These are phyloP conservation scores for Glomeris maerens DNA, from an alignment of 1,140 invertebrate species.

Conservation along the genomic window DNA sequence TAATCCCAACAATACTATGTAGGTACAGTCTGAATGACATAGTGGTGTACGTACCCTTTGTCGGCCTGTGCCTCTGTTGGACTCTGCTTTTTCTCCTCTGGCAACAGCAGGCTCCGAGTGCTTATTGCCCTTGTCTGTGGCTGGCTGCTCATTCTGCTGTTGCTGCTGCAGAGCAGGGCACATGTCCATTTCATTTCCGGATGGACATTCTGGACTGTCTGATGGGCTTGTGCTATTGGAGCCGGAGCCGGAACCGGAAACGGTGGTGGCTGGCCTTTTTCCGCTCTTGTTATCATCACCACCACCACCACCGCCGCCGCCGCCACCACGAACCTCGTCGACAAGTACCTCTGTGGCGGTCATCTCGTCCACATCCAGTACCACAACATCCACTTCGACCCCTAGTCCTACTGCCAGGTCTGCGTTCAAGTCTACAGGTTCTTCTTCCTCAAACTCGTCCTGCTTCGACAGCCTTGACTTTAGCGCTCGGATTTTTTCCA, in stretches of 20 bases:
- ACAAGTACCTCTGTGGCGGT: neutral
- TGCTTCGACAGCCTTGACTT: conserved; percentile 19
- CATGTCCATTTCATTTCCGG: neutral
- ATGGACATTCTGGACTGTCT: neutral
- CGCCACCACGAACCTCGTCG: neutral
- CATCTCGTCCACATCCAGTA: neutral
- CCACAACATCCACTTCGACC: neutral
- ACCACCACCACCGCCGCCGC: neutral
- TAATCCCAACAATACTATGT: too few relatives aligned
- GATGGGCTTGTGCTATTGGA: neutral
- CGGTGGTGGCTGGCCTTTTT: neutral
- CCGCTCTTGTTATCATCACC: neutral
- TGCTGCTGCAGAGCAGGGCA: neutral
- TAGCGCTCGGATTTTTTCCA: conserved; percentile 6
- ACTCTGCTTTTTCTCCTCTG: too few relatives aligned
- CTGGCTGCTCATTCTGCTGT: neutral
- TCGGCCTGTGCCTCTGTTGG: too few relatives aligned
- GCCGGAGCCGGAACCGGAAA: neutral
- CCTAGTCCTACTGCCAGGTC: conserved; percentile 5
- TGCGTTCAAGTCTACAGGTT: conserved; percentile 8
- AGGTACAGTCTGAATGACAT: too few relatives aligned
- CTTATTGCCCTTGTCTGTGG: neutral
- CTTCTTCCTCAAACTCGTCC: conserved; percentile 19
- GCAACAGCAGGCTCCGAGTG: too few relatives aligned
- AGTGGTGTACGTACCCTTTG: too few relatives aligned